These are phyloP conservation scores for Drosophila takahashii DNA, from an alignment of 1,140 invertebrate genomes.

Conservation along the genomic window DNA sequence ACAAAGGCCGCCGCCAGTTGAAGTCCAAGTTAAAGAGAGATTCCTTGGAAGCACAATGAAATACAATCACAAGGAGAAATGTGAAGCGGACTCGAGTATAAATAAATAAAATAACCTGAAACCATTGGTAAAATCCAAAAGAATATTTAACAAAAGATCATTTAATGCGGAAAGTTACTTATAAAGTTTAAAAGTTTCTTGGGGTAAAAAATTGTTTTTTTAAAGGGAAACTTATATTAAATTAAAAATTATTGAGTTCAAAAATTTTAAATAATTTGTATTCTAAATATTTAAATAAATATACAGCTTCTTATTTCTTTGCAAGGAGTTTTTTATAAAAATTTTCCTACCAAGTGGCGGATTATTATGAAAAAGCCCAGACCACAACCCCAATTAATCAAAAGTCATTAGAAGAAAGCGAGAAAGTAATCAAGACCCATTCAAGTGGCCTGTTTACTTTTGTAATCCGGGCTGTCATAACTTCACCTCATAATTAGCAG, in stretches of 20 bases:
- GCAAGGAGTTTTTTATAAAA: no score
- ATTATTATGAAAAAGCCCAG: background rate
- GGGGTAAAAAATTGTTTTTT: background rate
- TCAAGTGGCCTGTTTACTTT: conserved; percentile 34
- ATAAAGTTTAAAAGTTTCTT: no score
- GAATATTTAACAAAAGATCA: background rate
- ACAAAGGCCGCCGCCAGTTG: conserved; percentile 31
- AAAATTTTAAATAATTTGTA: no score
- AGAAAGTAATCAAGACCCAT: conserved; percentile 21
- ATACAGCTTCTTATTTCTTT: no score
- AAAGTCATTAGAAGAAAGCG: conserved; percentile 28
- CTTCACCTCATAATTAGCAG: conserved; percentile 69
- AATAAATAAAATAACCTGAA: background rate
- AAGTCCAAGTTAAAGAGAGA: conserved; percentile 36
- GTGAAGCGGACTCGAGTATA: background rate
- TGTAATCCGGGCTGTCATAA: conserved; percentile 60
- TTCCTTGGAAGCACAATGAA: conserved; percentile 41
- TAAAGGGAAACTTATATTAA: no score
- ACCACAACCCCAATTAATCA: conserved; percentile 11
- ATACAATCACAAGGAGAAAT: conserved; percentile 11
- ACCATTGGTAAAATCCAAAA: background rate
- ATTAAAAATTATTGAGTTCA: no score
- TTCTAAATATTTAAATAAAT: no score
- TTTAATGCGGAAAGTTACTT: no score
- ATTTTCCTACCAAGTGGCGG: no score